Conservation (phyloP, 2,888 invertebrate genomes). For the Drosophila greeni region DNA sequence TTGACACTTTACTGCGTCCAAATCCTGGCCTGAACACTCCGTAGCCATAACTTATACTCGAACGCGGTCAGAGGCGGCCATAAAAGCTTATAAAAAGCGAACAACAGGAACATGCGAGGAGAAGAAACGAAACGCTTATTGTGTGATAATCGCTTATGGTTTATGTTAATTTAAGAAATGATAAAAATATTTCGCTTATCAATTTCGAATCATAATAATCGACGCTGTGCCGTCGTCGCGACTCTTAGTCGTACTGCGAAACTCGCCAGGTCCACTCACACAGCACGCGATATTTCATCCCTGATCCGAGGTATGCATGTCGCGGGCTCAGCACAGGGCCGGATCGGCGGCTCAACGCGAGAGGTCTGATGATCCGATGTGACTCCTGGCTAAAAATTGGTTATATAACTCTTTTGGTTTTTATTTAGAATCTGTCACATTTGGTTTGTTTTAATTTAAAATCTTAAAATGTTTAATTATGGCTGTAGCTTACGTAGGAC, state of each 20-base stretch:
- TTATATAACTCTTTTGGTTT: not conserved
- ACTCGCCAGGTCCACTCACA: slow-evolving; percentile 35
- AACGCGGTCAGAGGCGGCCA: slow-evolving; percentile 49
- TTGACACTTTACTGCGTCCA: slow-evolving; percentile 66
- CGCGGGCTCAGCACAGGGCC: slow-evolving; percentile 11
- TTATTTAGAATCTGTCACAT: not conserved
- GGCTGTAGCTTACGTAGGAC: not conserved
- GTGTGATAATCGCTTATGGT: slow-evolving; percentile 71
- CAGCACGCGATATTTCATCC: slow-evolving; percentile 69
- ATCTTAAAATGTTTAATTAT: no score
- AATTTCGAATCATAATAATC: slow-evolving; percentile 73
- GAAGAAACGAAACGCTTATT: slow-evolving; percentile 54
- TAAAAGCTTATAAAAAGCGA: slow-evolving; percentile 68
- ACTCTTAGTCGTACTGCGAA: slow-evolving; percentile 36
- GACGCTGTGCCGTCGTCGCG: slow-evolving; percentile 67
- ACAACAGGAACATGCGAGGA: slow-evolving; percentile 48
- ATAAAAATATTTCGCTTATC: slow-evolving; percentile 77
- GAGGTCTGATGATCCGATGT: no score
- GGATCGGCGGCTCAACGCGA: not conserved
- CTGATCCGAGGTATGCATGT: slow-evolving; percentile 9
- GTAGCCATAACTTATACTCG: slow-evolving; percentile 63
- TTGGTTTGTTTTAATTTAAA: not conserved
- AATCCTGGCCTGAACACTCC: slow-evolving; percentile 60
- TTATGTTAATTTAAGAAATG: slow-evolving; percentile 74
- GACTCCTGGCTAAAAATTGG: not conserved